A percentile compares a stretch with the other conserved stretches of the same genome.
phyloP scores from a whole-genome alignment of 1,140 invertebrate species.

The Lucilia cuprina region DNA sequence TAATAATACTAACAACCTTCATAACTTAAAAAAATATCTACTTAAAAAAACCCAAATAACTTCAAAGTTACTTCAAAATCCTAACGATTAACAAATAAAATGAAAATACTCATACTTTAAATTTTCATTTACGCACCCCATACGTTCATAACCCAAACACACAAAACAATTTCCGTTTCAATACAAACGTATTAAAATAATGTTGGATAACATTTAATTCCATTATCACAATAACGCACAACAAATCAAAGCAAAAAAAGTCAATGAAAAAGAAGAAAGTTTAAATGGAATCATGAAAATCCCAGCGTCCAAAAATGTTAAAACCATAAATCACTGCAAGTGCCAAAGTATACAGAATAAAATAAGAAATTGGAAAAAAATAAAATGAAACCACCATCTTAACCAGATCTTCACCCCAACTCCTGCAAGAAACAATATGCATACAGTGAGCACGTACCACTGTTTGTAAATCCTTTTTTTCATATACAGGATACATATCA shows the following conservation, averaged over 20 bases:
- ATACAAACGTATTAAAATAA: slow-evolving; percentile 23
- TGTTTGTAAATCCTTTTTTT: slow-evolving; percentile 35
- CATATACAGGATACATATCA: slow-evolving; percentile 26
- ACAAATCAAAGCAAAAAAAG: background rate
- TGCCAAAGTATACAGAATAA: slow-evolving; percentile 20
- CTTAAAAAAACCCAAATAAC: too few species aligned
- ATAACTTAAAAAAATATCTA: too few species aligned
- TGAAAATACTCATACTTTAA: background rate
- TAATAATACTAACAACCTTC: too few species aligned
- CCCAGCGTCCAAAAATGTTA: slow-evolving; percentile 26
- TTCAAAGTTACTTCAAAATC: too few species aligned
- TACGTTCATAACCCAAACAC: background rate
- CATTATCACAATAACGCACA: slow-evolving; percentile 22
- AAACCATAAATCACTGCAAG: slow-evolving; percentile 30
- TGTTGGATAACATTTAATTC: slow-evolving; percentile 34
- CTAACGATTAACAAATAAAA: too few species aligned
- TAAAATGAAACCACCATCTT: slow-evolving; percentile 12
- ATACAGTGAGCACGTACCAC: background rate
- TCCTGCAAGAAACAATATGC: background rate
- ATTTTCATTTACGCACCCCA: background rate
- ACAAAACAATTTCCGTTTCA: background rate
- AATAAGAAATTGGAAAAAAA: slow-evolving; percentile 29
- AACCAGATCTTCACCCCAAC: background rate
- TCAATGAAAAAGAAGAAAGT: background rate
- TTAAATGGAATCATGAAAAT: background rate